Conservation (phyloP, 92 coral and sea anemone species). For the Porites evermanni region DNA sequence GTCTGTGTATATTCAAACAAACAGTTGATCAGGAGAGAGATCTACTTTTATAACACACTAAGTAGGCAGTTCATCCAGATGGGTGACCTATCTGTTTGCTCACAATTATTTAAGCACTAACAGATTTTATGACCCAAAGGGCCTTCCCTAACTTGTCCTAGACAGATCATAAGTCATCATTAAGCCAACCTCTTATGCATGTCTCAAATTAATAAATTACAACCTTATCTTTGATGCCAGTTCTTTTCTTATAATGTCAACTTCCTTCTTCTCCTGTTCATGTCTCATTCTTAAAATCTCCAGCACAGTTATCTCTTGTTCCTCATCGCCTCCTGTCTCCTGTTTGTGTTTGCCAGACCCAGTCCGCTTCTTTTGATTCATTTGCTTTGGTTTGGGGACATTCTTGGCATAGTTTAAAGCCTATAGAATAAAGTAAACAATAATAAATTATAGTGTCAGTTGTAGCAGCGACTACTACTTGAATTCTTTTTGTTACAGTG, state of each 20-base stretch:
- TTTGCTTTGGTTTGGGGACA: constrained; percentile 82
- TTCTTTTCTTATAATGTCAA: constrained; percentile 85
- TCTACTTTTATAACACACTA: too few species aligned
- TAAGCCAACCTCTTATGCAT: too few species aligned
- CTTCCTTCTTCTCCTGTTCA: constrained; percentile 86
- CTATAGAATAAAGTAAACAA: constrained; percentile 24
- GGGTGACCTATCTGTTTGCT: too few species aligned
- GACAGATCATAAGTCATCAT: too few species aligned
- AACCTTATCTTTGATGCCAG: constrained; percentile 77
- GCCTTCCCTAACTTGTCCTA: too few species aligned
- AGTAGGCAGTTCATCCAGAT: too few species aligned
- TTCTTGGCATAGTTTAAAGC: constrained; percentile 93
- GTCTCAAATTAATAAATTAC: not conserved
- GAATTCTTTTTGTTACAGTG: accelerated
- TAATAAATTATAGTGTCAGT: too few species aligned
- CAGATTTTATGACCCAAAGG: too few species aligned
- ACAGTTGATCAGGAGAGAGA: too few species aligned
- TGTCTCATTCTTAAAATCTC: constrained; percentile 88
- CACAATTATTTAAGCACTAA: too few species aligned
- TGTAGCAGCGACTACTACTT: too few species aligned
- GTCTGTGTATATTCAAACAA: too few species aligned
- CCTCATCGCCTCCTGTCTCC: constrained; percentile 27
- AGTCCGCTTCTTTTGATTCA: constrained; percentile 17
- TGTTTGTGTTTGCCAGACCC: not conserved
- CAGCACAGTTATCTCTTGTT: constrained; percentile 71